Conservation (phyloP, 2,113 vertebrate genomes). For the Catharus fuscescens region DNA sequence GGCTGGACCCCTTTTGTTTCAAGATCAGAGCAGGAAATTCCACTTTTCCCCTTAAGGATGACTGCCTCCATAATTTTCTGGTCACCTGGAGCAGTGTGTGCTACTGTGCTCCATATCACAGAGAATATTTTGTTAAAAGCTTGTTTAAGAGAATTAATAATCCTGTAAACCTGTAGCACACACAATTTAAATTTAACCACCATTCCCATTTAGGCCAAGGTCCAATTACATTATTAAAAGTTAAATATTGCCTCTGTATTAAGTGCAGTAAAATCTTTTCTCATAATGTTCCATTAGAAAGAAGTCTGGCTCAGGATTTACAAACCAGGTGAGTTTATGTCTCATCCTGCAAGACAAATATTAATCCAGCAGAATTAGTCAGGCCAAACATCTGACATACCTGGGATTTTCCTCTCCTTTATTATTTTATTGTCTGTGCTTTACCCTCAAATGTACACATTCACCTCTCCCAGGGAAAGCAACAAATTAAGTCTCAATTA, state of each 20-base stretch:
- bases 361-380: background rate
- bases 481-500: background rate
- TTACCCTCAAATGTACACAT: background rate
- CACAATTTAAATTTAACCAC: background rate
- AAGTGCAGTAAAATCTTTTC: background rate
- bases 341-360: background rate
- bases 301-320: background rate
- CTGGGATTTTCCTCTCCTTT: background rate
- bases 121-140: background rate
- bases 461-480: background rate
- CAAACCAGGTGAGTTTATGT: background rate
- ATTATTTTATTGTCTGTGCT: background rate
- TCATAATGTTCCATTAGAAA: background rate
- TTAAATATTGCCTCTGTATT: background rate
- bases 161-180: background rate
- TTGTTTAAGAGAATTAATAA: background rate
- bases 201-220: background rate
- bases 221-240: background rate
- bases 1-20: constrained; percentile 77
- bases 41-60: constrained; percentile 76
- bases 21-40: constrained; percentile 80
- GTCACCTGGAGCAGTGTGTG: constrained; percentile 77
- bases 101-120: background rate
- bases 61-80: constrained; percentile 81
- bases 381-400: background rate